phyloP scores from a whole-genome alignment of 2,797 vertebrate species.

The Octomys mimax region DNA sequence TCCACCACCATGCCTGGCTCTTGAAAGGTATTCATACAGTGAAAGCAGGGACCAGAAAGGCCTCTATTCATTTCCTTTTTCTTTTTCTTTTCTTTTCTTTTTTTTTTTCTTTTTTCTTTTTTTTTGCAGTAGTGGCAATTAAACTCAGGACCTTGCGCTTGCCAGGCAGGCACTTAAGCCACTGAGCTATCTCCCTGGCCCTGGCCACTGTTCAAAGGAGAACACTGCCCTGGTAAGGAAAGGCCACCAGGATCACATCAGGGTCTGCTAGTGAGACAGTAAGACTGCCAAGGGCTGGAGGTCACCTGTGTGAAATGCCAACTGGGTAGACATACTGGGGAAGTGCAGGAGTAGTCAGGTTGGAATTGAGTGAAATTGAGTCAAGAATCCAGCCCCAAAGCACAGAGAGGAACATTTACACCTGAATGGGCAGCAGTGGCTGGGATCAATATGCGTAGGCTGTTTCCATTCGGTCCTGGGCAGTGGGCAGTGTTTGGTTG shows the following conservation, averaged over 20 bases:
- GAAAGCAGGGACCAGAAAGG: background rate
- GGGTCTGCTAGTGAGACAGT: rapidly evolving
- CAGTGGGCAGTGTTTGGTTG: background rate
- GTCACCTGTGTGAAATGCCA: background rate
- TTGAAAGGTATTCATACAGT: background rate
- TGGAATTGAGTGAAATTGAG: conserved; percentile 52
- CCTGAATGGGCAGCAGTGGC: background rate
- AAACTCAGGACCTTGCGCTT: too few species aligned
- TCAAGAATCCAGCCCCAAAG: background rate
- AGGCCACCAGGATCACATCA: background rate
- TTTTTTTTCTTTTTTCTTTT: too few species aligned
- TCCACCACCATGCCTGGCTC: background rate
- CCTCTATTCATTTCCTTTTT: too few species aligned
- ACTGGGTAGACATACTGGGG: background rate
- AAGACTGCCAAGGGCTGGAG: background rate
- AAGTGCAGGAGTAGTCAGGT: background rate
- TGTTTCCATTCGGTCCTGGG: background rate
- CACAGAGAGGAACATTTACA: background rate
- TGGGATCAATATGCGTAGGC: background rate
- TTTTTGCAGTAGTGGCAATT: too few species aligned
- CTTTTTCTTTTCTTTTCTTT: too few species aligned
- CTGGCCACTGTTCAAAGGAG: background rate
- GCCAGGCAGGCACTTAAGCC: too few species aligned
- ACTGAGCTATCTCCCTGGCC: too few species aligned
- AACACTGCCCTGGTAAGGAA: background rate